Conservation (phyloP, 2,888 invertebrate genomes). For the Erebia ligea region DNA sequence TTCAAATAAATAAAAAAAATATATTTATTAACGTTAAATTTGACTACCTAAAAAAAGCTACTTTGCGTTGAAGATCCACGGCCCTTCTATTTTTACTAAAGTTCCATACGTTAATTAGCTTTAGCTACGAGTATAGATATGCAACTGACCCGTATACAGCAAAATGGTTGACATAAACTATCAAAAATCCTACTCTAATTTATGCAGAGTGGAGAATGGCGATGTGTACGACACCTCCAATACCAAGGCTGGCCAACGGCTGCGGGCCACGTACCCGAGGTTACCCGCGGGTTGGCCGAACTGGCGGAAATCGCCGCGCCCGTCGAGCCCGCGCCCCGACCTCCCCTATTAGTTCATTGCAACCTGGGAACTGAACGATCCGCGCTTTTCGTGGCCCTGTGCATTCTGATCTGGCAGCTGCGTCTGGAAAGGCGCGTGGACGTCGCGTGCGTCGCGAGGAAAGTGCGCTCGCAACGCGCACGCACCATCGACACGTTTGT, state of each 20-base stretch:
- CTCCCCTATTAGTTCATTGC: slow-evolving; percentile 94
- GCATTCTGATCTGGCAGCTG: slow-evolving; percentile 92
- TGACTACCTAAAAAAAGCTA: no score
- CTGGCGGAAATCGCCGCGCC: slow-evolving; percentile 89
- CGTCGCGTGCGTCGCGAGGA: slow-evolving; percentile 92
- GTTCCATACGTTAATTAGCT: no score
- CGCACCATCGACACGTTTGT: slow-evolving; percentile 93
- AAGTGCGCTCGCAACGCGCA: slow-evolving; percentile 92
- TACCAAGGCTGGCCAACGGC: slow-evolving; percentile 97
- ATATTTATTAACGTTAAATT: no score
- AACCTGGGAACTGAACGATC: slow-evolving; percentile 93
- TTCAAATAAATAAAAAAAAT: no score
- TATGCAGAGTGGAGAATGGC: slow-evolving; percentile 87
- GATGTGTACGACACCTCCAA: slow-evolving; percentile 92
- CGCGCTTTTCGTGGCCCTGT: slow-evolving; percentile 94
- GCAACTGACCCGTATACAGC: no score
- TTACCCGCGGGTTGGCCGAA: slow-evolving; percentile 92
- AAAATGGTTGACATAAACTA: background rate
- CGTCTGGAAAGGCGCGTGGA: slow-evolving; percentile 93
- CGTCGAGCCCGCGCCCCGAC: slow-evolving; percentile 49
- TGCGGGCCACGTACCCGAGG: slow-evolving; percentile 94
- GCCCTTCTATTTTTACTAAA: no score
- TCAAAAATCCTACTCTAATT: background rate
- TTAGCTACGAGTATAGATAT: no score
- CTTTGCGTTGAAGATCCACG: no score